Evolutionary conservation across 1,140 invertebrate species (phyloP).

Genomic region (Drosophila willistoni): DNA sequence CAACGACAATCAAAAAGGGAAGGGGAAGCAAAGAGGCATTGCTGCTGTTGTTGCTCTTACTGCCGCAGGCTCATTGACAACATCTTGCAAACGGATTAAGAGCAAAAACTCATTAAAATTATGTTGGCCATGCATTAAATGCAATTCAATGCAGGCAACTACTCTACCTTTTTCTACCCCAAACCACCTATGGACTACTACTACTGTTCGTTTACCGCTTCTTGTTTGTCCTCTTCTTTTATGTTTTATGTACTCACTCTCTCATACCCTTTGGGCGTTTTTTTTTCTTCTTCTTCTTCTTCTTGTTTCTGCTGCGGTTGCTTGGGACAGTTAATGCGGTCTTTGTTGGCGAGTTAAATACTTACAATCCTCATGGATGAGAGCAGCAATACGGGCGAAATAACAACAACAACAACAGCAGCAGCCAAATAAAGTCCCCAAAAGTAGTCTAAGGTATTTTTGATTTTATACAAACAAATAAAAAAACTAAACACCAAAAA

Average conservation of each 20-base stretch:
- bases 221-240: neutral
- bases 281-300: neutral
- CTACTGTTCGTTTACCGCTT: neutral
- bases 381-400: neutral
- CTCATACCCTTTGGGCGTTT: neutral
- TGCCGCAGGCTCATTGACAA: slow-evolving; percentile 73
- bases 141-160: slow-evolving; percentile 70
- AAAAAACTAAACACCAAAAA: too few relatives aligned
- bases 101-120: slow-evolving; percentile 79
- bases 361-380: slow-evolving; percentile 10
- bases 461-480: neutral
- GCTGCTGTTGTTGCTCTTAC: neutral
- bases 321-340: slow-evolving; percentile 37
- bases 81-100: slow-evolving; percentile 79
- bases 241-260: neutral
- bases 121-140: slow-evolving; percentile 79
- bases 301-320: slow-evolving; percentile 19
- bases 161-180: slow-evolving; percentile 4
- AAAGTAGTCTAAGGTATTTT: slow-evolving; percentile 1
- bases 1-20: neutral
- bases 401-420: neutral
- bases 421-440: neutral
- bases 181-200: neutral
- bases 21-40: neutral
- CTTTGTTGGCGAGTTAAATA: slow-evolving; percentile 28